phyloP scores from a whole-genome alignment of 2,113 vertebrate genomes.

The Alligator mississippiensis region DNA sequence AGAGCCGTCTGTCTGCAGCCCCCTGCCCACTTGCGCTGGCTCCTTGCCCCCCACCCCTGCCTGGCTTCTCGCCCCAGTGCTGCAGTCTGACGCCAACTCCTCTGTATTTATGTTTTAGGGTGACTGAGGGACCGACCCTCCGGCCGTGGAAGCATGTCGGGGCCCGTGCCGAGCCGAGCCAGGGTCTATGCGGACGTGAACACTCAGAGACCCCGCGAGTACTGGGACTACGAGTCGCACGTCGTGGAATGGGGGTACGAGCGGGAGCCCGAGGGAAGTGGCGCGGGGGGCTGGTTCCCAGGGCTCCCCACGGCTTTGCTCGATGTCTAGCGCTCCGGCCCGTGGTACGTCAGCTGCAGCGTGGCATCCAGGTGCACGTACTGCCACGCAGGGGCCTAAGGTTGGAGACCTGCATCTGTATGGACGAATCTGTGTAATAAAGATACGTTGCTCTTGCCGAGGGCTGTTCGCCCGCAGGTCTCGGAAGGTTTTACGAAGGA shows the following conservation, averaged over 20 bases:
- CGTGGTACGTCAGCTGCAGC: not conserved
- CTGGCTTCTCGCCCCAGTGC: not conserved
- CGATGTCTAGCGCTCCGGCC: not conserved
- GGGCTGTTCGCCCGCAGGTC: not conserved
- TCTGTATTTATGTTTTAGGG: not conserved
- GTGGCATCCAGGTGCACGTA: not conserved
- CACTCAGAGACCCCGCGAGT: conserved; percentile 89
- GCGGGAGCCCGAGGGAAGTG: not conserved
- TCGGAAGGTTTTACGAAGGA: not conserved
- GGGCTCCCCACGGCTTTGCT: not conserved
- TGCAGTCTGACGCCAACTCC: not conserved
- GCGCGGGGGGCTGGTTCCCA: not conserved
- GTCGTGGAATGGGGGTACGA: conserved; percentile 87
- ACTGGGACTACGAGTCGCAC: conserved; percentile 77
- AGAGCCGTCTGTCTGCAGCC: not conserved
- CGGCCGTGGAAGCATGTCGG: conserved; percentile 78
- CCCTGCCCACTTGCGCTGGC: not conserved
- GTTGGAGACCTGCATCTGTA: not conserved
- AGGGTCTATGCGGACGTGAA: conserved; percentile 90
- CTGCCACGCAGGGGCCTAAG: not conserved
- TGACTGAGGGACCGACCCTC: not conserved
- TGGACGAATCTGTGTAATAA: not conserved
- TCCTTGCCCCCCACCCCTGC: not conserved
- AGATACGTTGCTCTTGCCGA: not conserved
- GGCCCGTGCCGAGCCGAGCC: conserved; percentile 87